These are phyloP conservation scores for Saiga tatarica DNA, from an alignment of 2,113 vertebrate genomes.

Conservation along the genomic window DNA sequence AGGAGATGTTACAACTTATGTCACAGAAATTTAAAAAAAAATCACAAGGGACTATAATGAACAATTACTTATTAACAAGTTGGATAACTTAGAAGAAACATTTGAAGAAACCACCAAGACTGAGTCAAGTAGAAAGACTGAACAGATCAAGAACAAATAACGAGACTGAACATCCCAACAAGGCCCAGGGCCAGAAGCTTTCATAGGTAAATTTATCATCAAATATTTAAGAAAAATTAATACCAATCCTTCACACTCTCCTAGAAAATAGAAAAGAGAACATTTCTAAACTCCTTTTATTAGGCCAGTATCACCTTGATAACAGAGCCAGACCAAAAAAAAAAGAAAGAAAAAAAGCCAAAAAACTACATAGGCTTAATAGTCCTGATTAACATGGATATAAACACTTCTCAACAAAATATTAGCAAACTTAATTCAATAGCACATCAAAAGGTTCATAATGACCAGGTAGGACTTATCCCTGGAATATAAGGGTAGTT, in stretches of 20 bases:
- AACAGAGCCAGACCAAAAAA: neutral
- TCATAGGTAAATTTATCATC: neutral
- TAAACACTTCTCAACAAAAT: neutral
- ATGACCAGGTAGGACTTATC: neutral
- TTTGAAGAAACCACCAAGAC: neutral
- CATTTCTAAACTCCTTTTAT: neutral
- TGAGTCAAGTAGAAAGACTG: neutral
- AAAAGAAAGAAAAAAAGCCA: neutral
- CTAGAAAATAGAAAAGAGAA: neutral
- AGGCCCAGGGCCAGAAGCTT: neutral
- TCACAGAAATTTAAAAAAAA: neutral
- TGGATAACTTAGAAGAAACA: neutral
- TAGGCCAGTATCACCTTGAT: neutral
- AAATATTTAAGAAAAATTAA: neutral
- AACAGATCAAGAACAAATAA: neutral
- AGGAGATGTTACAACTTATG: neutral
- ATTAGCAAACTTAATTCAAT: neutral
- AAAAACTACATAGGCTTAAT: neutral
- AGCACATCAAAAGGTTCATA: neutral
- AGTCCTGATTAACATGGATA: neutral
- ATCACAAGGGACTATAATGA: neutral
- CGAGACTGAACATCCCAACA: neutral
- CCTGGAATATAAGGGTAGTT: neutral
- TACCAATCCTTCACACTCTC: neutral
- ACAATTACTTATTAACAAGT: neutral